phyloP scores from a whole-genome alignment of 2,888 invertebrate species.

The Cecidostiba fungosa region DNA sequence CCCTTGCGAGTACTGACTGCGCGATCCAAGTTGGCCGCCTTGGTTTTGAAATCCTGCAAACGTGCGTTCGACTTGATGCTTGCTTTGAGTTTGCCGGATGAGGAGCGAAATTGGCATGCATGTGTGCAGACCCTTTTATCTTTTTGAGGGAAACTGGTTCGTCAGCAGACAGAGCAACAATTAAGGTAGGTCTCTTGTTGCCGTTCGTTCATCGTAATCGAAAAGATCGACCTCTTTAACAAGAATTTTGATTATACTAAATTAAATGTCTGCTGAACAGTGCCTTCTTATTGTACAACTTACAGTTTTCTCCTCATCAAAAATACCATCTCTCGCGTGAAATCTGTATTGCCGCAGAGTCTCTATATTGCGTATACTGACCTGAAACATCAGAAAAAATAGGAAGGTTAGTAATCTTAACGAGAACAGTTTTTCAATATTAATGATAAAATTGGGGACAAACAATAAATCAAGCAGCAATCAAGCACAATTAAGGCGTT shows the following conservation, averaged over 20 bases:
- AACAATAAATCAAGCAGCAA: neutral
- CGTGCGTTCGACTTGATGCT: slow-evolving; percentile 3
- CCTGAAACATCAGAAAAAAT: slow-evolving; percentile 39
- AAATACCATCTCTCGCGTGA: neutral
- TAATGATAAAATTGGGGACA: neutral
- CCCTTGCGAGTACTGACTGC: neutral
- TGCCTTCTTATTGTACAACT: neutral
- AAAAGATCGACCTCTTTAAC: too few relatives aligned
- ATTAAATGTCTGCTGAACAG: too few relatives aligned
- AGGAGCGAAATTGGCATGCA: slow-evolving; percentile 24
- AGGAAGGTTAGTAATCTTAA: neutral
- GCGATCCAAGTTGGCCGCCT: neutral
- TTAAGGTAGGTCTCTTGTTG: too few relatives aligned
- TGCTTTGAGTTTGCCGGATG: neutral
- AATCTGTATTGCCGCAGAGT: neutral
- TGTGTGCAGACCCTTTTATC: neutral
- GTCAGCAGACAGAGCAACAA: too few relatives aligned
- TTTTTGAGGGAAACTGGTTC: too few relatives aligned
- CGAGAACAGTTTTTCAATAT: neutral
- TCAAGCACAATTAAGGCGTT: neutral
- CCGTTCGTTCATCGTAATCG: too few relatives aligned
- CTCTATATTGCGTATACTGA: neutral
- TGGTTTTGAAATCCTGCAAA: neutral
- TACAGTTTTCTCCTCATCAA: neutral
- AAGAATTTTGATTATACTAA: too few relatives aligned